Percentiles rank a stretch among this genome's conserved stretches.
Conservation (phyloP, 2,888 invertebrate species). For the Cenopis cana region DNA sequence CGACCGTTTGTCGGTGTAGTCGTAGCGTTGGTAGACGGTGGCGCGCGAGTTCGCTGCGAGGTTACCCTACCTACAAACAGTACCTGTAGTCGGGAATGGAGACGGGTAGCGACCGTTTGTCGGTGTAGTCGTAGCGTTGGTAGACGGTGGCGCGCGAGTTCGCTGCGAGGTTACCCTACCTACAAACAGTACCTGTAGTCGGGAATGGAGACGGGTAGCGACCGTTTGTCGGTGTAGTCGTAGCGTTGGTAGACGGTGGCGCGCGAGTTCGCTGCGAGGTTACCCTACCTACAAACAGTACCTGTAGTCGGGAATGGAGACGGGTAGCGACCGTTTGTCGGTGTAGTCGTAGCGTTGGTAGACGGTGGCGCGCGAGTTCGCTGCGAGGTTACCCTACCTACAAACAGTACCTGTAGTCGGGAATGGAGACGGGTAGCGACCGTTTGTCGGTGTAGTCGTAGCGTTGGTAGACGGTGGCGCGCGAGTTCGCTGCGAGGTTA, state of each 20-base stretch:
- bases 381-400: slow-evolving; percentile 87
- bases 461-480: slow-evolving; percentile 77
- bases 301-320: slow-evolving; percentile 93
- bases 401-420: slow-evolving; percentile 86
- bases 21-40: slow-evolving; percentile 87
- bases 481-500: too few species aligned
- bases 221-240: slow-evolving; percentile 98
- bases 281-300: slow-evolving; percentile 57
- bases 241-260: slow-evolving; percentile 85
- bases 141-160: slow-evolving; percentile 76
- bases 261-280: slow-evolving; percentile 90
- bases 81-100: slow-evolving; percentile 95
- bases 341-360: slow-evolving; percentile 93
- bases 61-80: slow-evolving; percentile 68
- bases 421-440: slow-evolving; percentile 94
- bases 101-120: slow-evolving; percentile 95
- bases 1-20: slow-evolving; percentile 97
- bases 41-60: slow-evolving; percentile 67
- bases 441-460: slow-evolving; percentile 98
- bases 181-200: slow-evolving; percentile 86
- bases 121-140: slow-evolving; percentile 94
- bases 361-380: slow-evolving; percentile 78
- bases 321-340: slow-evolving; percentile 95
- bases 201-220: slow-evolving; percentile 94
- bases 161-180: slow-evolving; percentile 80